Percentiles rank a stretch among this genome's conserved stretches.
These are phyloP conservation scores for Mobula birostris DNA, from an alignment of 2,113 vertebrate species.

Conservation along the genomic window DNA sequence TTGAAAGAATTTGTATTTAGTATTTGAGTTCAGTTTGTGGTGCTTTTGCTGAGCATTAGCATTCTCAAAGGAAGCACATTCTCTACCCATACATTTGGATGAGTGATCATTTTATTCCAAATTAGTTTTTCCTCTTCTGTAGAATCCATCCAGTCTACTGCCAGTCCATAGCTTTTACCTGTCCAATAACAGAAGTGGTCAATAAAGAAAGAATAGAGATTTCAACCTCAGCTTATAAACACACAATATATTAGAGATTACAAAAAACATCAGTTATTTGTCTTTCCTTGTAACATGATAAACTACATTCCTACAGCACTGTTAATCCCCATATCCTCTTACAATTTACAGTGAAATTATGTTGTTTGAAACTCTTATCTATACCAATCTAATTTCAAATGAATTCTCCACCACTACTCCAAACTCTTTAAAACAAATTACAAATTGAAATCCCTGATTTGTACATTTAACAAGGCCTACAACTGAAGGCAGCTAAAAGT, in stretches of 20 bases:
- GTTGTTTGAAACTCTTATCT: not conserved
- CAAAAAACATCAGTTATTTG: not conserved
- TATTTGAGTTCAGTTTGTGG: conserved; percentile 53
- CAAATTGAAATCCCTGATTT: not conserved
- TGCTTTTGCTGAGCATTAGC: conserved; percentile 67
- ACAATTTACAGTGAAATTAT: not conserved
- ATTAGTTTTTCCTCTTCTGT: conserved; percentile 65
- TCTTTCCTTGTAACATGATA: not conserved
- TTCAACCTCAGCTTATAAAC: not conserved
- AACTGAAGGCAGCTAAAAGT: not conserved
- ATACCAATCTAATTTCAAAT: not conserved
- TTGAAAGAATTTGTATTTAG: not conserved
- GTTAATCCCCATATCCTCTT: not conserved
- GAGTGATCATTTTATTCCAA: conserved; percentile 80
- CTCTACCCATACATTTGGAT: conserved; percentile 77
- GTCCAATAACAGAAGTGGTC: conserved; percentile 34
- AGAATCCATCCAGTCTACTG: conserved; percentile 90
- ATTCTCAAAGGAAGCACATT: conserved; percentile 76
- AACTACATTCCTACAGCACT: not conserved
- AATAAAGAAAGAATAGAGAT: not conserved
- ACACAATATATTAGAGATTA: not conserved
- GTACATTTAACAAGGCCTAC: not conserved
- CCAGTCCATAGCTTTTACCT: conserved; percentile 81
- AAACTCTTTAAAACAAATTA: not conserved
- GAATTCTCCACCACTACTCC: not conserved